A percentile compares a stretch with the other conserved stretches of the same genome.
Evolutionary conservation across 2,797 vertebrate genomes (phyloP).

Genomic region (Spondyliosoma cantharus): DNA sequence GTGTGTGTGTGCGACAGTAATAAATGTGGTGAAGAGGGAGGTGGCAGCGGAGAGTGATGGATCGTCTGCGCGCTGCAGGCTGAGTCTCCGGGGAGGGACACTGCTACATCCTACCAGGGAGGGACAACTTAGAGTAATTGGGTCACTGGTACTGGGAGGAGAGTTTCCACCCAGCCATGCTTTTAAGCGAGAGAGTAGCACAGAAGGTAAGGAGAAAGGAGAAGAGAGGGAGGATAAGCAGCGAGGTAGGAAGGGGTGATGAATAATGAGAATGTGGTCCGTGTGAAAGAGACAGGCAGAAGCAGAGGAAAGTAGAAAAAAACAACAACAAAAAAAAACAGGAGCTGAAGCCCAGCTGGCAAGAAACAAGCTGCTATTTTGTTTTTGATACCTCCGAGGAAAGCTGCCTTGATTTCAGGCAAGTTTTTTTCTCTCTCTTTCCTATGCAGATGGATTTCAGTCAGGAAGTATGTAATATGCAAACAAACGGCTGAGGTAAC

Average conservation of each 20-base stretch:
- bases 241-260: slow-evolving; percentile 41
- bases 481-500: slow-evolving; percentile 37
- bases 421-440: not conserved
- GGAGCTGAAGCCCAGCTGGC: slow-evolving; percentile 34
- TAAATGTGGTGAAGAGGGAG: slow-evolving; percentile 65
- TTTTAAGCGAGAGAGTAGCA: slow-evolving; percentile 61
- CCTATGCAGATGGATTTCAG: slow-evolving; percentile 1
- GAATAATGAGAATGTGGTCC: slow-evolving; percentile 65
- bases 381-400: slow-evolving; percentile 51
- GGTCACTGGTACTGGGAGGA: slow-evolving; percentile 78
- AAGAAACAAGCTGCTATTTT: slow-evolving; percentile 54
- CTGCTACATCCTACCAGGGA: slow-evolving; percentile 69
- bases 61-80: slow-evolving; percentile 68
- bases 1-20: slow-evolving; percentile 46
- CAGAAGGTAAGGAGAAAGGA: slow-evolving; percentile 52
- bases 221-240: slow-evolving; percentile 31
- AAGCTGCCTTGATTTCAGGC: slow-evolving; percentile 49
- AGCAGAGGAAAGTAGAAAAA: slow-evolving; percentile 30
- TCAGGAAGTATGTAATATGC: slow-evolving; percentile 26
- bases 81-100: slow-evolving; percentile 73
- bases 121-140: slow-evolving; percentile 83
- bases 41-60: slow-evolving; percentile 76
- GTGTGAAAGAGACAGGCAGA: slow-evolving; percentile 22
- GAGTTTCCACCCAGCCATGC: slow-evolving; percentile 65
- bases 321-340: slow-evolving; percentile 22